Percentiles rank a stretch among this genome's conserved stretches.
Evolutionary conservation across 2,113 vertebrate species (phyloP).

Genomic region (Myotis brandtii): DNA sequence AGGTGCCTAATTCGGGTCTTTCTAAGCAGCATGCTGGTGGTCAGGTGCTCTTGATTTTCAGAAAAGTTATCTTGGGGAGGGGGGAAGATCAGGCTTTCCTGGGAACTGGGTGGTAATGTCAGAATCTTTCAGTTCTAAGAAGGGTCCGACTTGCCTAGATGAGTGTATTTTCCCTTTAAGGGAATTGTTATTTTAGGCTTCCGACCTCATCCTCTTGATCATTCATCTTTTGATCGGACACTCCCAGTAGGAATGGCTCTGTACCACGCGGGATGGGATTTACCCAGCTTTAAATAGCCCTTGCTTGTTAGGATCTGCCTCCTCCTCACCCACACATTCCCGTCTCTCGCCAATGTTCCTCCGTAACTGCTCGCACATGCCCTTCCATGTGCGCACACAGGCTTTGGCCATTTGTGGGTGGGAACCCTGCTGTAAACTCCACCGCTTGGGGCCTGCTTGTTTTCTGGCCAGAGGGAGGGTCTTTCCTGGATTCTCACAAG

Average conservation of each 20-base stretch:
- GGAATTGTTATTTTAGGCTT: not conserved
- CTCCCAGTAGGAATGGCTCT: not conserved
- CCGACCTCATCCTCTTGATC: not conserved
- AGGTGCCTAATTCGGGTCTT: not conserved
- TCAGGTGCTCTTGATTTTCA: not conserved
- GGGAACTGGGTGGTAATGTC: not conserved
- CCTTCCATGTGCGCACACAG: rapidly evolving
- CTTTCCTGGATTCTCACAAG: not conserved
- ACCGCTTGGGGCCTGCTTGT: not conserved
- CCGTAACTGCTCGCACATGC: not conserved
- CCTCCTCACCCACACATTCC: not conserved
- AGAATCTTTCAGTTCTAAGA: not conserved
- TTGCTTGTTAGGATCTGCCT: not conserved
- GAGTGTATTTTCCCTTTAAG: not conserved
- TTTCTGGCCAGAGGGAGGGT: not conserved
- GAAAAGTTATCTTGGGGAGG: not conserved
- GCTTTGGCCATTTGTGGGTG: not conserved
- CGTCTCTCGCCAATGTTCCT: not conserved
- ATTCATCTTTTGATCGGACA: not conserved
- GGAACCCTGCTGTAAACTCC: not conserved
- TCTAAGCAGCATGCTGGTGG: not conserved
- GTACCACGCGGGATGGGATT: not conserved
- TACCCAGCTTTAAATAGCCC: not conserved
- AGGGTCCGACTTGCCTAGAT: not conserved
- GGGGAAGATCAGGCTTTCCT: not conserved